These are phyloP conservation scores for Nemotelus nigrinus DNA, from an alignment of 2,888 invertebrate genomes.

Conservation along the genomic window DNA sequence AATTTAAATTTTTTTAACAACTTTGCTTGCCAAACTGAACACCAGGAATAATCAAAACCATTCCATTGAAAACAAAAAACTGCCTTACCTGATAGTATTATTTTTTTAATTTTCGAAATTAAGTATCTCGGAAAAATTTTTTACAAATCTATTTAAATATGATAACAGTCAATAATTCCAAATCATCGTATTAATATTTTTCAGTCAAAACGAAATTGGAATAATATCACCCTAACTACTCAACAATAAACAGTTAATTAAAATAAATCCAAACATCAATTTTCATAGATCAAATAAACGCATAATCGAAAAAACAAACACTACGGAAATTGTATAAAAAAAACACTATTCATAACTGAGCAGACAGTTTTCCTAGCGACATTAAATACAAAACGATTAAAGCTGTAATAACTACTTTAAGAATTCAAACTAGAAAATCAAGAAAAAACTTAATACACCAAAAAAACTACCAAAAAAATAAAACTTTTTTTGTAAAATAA, in stretches of 20 bases:
- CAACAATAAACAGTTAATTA: slow-evolving; percentile 14
- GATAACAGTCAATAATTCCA: too few relatives aligned
- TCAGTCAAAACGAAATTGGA: background rate
- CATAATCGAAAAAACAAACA: background rate
- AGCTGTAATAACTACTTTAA: too few relatives aligned
- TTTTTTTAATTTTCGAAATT: slow-evolving; percentile 22
- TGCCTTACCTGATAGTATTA: slow-evolving; percentile 40
- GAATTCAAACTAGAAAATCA: too few relatives aligned
- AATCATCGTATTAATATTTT: background rate
- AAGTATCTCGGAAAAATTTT: background rate
- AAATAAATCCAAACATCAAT: background rate
- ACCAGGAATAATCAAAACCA: background rate
- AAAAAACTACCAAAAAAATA: background rate
- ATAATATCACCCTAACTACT: background rate
- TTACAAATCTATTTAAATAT: too few relatives aligned
- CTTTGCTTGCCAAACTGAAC: too few relatives aligned
- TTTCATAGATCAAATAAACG: slow-evolving; percentile 3
- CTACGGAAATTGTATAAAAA: too few relatives aligned
- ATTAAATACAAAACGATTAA: too few relatives aligned
- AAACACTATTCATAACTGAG: too few relatives aligned
- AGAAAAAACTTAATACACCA: background rate
- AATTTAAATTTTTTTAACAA: too few relatives aligned
- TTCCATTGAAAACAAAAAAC: slow-evolving; percentile 29
- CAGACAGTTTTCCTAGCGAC: too few relatives aligned
- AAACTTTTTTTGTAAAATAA: slow-evolving; percentile 37